Percentiles rank a stretch among this genome's conserved stretches.
These are phyloP conservation scores for Scomber scombrus DNA, from an alignment of 2,113 vertebrate species.

Conservation along the genomic window DNA sequence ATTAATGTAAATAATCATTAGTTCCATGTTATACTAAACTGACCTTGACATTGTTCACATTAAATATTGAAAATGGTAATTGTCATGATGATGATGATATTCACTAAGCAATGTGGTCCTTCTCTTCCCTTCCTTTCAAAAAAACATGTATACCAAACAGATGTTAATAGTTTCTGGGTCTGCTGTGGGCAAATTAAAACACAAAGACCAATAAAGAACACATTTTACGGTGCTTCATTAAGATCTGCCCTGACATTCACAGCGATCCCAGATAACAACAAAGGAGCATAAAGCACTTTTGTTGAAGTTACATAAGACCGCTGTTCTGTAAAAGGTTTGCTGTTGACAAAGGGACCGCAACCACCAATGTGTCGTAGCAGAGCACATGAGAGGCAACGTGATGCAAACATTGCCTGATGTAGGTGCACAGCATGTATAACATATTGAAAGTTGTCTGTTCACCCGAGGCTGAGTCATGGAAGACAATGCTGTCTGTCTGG, in stretches of 20 bases:
- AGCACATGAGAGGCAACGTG: slow-evolving; percentile 50
- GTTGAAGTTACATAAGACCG: slow-evolving; percentile 55
- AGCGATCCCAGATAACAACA: slow-evolving; percentile 64
- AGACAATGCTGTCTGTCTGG: slow-evolving; percentile 7
- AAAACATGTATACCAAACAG: neutral
- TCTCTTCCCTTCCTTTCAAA: neutral
- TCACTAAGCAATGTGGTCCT: neutral
- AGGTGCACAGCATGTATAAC: slow-evolving; percentile 8
- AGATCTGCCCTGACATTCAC: slow-evolving; percentile 54
- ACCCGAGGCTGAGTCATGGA: slow-evolving; percentile 44
- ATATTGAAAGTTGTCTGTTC: slow-evolving; percentile 22
- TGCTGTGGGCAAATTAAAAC: slow-evolving; percentile 10
- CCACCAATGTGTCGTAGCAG: neutral
- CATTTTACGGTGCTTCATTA: slow-evolving; percentile 42
- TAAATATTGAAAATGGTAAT: slow-evolving; percentile 3
- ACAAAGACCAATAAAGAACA: slow-evolving; percentile 11
- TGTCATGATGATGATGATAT: neutral
- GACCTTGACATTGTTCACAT: slow-evolving; percentile 13
- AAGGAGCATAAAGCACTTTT: slow-evolving; percentile 44
- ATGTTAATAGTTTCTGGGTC: slow-evolving; percentile 14
- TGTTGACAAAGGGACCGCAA: slow-evolving; percentile 21
- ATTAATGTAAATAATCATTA: slow-evolving; percentile 23
- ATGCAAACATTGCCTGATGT: slow-evolving; percentile 39
- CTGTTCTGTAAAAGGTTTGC: slow-evolving; percentile 58
- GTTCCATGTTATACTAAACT: neutral